These are phyloP conservation scores for Buphagus erythrorhynchus DNA, from an alignment of 2,797 vertebrate species.

Conservation along the genomic window DNA sequence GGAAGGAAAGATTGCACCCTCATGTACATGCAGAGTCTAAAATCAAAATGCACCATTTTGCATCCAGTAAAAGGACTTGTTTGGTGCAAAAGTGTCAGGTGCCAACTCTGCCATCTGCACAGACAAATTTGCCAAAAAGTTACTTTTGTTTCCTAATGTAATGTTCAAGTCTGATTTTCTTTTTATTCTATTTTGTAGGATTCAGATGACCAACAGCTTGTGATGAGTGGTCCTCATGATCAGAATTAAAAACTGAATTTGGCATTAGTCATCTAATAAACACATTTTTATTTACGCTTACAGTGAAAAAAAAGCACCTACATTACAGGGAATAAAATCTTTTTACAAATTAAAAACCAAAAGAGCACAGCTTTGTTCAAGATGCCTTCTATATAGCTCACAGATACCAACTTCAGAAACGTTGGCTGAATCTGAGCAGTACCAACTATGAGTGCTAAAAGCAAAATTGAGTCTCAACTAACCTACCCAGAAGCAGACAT, in stretches of 20 bases:
- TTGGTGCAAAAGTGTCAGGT: not conserved
- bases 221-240: slow-evolving; percentile 71
- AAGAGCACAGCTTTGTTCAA: not conserved
- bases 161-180: not conserved
- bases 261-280: not conserved
- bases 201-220: slow-evolving; percentile 75
- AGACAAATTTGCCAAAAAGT: not conserved
- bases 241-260: slow-evolving; percentile 69
- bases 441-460: not conserved
- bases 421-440: not conserved
- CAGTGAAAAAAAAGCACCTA: not conserved
- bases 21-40: not conserved
- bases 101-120: not conserved
- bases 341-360: not conserved
- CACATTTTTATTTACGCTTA: not conserved
- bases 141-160: not conserved
- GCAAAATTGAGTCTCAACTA: not conserved
- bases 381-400: not conserved
- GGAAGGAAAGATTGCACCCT: not conserved
- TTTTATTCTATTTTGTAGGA: slow-evolving; percentile 71
- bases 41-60: not conserved
- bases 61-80: not conserved
- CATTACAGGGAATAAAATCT: not conserved
- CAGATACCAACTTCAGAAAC: not conserved
- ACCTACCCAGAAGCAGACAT: not conserved